Conservation (phyloP, 1,140 invertebrate genomes). For the Matsumurasca onukii region DNA sequence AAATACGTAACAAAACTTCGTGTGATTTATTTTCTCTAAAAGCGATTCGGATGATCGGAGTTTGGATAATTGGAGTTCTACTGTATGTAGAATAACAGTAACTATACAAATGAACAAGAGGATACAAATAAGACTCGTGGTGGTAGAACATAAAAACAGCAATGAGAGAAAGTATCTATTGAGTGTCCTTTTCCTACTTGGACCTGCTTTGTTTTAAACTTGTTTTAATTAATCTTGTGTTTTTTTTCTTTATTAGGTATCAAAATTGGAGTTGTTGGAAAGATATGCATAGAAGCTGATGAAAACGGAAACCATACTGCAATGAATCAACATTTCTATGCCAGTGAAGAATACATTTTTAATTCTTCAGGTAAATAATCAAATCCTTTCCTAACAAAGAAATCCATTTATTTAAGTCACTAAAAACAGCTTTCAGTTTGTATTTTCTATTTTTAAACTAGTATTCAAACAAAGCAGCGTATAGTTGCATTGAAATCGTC, state of each 20-base stretch:
- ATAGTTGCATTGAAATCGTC: neutral
- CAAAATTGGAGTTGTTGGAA: neutral
- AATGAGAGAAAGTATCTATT: neutral
- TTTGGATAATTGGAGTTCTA: no score
- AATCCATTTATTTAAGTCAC: neutral
- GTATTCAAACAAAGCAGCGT: neutral
- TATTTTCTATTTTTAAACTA: neutral
- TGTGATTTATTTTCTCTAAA: no score
- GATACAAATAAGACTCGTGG: no score
- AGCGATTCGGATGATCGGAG: no score
- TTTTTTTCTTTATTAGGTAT: neutral
- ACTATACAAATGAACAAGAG: no score
- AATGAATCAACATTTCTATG: neutral
- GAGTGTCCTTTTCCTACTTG: neutral
- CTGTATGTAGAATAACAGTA: no score
- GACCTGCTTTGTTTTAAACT: neutral
- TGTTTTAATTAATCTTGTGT: neutral
- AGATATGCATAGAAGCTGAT: slow-evolving; percentile 1
- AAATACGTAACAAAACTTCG: no score
- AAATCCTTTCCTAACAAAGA: neutral
- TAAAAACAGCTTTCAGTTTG: neutral
- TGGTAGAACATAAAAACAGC: neutral
- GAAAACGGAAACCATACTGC: neutral
- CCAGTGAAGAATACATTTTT: neutral
- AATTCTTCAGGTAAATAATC: neutral